Evolutionary conservation across 30 jellyfish, hydroid and myxozoan species (phyloP), one percentile per base, ranked within the genome.

Genomic region (Chrysaora quinquecirrha): DNA sequence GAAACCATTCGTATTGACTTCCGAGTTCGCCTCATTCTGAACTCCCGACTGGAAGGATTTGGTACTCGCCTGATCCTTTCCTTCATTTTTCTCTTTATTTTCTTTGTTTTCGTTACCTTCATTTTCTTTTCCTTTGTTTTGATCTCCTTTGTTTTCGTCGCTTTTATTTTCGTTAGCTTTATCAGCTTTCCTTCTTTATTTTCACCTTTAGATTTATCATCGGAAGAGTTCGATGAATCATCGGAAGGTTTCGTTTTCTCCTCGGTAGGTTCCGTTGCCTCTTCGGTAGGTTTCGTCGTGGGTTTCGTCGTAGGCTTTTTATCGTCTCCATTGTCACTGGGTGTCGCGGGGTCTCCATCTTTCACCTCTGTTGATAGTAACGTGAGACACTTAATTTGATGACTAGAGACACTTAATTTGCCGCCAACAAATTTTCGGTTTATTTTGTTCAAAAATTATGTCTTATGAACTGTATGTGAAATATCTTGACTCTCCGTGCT

Each of bases 21-120:
- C 62, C 0, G 27, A 52, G 30, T 18, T 14, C 20, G 77, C 21
- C 4, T 62, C 23, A 21, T 18, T 35, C 19, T 30, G 19, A 11
- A 21, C 75, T 16, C 76, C 76, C 10, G 90, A 80, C 21, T 66
- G 82, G 48, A 80, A 80, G 7, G 62, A 38, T 1, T 48, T 32
- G 1, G 12, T 10, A 2, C 2, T 19, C 12, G 27, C 25, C 11
- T 14, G 6, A 19, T 52, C 25, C 68, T 52, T 52, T 3, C 3
- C 25, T 7, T 64, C 83, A 0, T 66, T 31, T 0, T 50, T 20
- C 0, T n/a, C 73, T 18, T 52, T 62, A 6, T 78, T 32, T 16
- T 62, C 61, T 7, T 78, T 78, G 7, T 64, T 43, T 6, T 24
- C 49, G n/a, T 30, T 34, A 3, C 23, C 73, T 35, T 43, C 25